phyloP scores from a whole-genome alignment of 2,888 invertebrate species.

The Macrophya alboannulata region DNA sequence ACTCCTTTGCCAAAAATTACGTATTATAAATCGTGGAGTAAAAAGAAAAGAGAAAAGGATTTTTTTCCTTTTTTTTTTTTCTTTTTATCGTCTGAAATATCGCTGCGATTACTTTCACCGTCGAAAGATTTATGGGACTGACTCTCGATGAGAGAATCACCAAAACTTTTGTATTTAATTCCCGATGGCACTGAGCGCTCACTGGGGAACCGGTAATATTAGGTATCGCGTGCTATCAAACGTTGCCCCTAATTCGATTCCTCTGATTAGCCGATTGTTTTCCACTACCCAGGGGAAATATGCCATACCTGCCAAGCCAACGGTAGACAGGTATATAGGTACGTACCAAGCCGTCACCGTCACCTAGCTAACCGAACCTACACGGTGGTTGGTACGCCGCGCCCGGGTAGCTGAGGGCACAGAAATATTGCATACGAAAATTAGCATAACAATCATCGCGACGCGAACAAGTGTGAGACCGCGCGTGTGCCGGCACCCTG shows the following conservation, averaged over 20 bases:
- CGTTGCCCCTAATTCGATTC: conserved; percentile 50
- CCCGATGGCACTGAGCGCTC: conserved; percentile 31
- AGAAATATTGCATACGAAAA: conserved; percentile 53
- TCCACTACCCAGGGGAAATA: conserved; percentile 55
- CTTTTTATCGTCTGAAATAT: conserved; percentile 23
- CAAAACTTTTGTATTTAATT: conserved; percentile 33
- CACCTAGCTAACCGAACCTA: conserved; percentile 22
- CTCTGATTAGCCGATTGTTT: conserved; percentile 56
- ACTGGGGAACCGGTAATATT: conserved; percentile 20
- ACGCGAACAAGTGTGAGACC: conserved; percentile 33
- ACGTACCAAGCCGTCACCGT: conserved; percentile 29
- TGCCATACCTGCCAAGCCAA: conserved; percentile 36
- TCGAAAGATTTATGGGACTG: conserved; percentile 36
- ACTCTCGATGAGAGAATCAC: conserved; percentile 32
- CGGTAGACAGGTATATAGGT: background rate
- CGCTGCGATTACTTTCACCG: conserved; percentile 45
- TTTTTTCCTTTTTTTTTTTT: conserved; percentile 6
- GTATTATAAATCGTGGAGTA: conserved; percentile 22
- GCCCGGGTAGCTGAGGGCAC: conserved; percentile 5
- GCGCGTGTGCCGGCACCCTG: background rate
- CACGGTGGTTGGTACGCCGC: conserved; percentile 25
- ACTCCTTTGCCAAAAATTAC: conserved; percentile 29
- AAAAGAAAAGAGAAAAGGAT: background rate
- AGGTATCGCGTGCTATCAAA: conserved; percentile 48
- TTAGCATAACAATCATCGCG: conserved; percentile 54